Conservation (phyloP, 2,113 vertebrate species). For the Poecile atricapillus region DNA sequence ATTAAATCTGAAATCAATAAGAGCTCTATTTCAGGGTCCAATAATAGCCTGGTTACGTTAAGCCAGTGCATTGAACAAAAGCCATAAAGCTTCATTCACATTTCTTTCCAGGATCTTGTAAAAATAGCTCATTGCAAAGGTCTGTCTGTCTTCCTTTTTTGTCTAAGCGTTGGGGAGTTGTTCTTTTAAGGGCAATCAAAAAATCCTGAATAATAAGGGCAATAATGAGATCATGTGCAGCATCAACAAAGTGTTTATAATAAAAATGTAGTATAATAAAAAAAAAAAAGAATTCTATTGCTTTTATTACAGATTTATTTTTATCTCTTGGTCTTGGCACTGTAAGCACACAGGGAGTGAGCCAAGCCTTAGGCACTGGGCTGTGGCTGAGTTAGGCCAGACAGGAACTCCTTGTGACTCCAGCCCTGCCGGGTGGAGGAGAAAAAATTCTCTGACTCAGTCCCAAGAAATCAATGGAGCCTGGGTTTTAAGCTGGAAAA, state of each 20-base stretch:
- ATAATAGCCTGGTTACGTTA: slow-evolving; percentile 6
- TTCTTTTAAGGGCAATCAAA: neutral
- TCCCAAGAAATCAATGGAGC: neutral
- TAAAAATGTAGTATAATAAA: neutral
- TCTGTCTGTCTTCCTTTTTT: neutral
- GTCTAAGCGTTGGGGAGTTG: neutral
- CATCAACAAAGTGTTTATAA: neutral
- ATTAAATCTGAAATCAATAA: slow-evolving; percentile 46
- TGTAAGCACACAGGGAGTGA: neutral
- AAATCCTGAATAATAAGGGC: neutral
- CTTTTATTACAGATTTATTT: neutral
- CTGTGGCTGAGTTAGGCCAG: neutral
- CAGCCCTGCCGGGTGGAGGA: neutral
- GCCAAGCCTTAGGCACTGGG: neutral
- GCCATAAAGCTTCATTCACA: slow-evolving; percentile 13
- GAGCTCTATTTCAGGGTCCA: slow-evolving; percentile 25
- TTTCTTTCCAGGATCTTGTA: neutral
- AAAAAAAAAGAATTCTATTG: neutral
- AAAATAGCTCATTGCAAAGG: neutral
- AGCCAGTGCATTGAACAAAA: slow-evolving; percentile 20
- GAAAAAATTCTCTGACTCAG: neutral
- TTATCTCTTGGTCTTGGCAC: neutral
- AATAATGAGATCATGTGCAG: neutral
- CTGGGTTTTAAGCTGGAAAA: neutral
- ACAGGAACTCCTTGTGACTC: neutral